Percentiles rank a stretch among this genome's conserved stretches.
These are phyloP conservation scores for Eupleurogrammus muticus DNA, from an alignment of 2,797 vertebrate species.

Conservation along the genomic window DNA sequence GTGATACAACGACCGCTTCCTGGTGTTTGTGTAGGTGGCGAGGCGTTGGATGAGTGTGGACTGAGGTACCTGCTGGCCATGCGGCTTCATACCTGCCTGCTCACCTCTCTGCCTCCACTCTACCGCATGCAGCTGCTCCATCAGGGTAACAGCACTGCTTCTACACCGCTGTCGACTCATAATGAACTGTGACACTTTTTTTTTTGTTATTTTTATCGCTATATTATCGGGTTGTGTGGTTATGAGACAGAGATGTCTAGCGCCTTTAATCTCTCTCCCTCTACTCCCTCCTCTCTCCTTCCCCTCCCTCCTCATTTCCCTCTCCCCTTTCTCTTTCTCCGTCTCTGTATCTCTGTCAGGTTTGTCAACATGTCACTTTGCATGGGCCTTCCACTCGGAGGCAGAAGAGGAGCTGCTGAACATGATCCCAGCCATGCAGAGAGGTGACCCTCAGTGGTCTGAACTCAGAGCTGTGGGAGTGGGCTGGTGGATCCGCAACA, in stretches of 20 bases:
- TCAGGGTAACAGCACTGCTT: constrained; percentile 89
- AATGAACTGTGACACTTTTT: neutral
- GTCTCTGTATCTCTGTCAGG: constrained; percentile 75
- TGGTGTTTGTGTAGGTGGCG: constrained; percentile 86
- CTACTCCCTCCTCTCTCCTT: neutral
- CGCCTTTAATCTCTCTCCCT: constrained; percentile 1
- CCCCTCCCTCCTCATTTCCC: neutral
- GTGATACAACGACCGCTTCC: neutral
- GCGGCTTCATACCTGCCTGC: constrained; percentile 96
- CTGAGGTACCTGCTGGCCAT: constrained; percentile 95
- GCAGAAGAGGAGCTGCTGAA: constrained; percentile 97
- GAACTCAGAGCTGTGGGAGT: constrained; percentile 94
- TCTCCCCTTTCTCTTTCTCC: neutral
- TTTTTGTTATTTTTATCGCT: too few relatives aligned
- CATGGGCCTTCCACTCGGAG: constrained; percentile 99
- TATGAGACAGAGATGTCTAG: neutral
- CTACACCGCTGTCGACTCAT: neutral
- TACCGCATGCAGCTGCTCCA: constrained; percentile 98
- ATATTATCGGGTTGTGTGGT: neutral
- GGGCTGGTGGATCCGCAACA: constrained; percentile 99
- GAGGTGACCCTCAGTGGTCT: constrained; percentile 98
- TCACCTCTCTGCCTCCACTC: constrained; percentile 96
- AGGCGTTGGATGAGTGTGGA: constrained; percentile 96
- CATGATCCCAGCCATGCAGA: constrained; percentile 98
- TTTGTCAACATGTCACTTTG: constrained; percentile 97